Conservation (phyloP, 2,888 invertebrate species). For the Drosophila tanythrix region DNA sequence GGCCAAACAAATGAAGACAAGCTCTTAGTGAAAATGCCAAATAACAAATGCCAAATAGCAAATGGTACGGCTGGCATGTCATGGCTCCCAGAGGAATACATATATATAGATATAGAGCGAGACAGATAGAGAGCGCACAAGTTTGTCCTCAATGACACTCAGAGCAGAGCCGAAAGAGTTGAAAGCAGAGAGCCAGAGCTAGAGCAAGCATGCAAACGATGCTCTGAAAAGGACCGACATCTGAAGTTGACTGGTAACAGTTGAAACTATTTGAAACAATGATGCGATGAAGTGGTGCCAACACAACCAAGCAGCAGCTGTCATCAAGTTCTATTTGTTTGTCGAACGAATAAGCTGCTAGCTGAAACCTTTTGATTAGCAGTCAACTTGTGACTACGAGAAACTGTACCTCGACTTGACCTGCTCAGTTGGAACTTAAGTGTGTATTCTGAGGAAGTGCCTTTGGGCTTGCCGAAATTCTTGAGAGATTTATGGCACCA, state of each 20-base stretch:
- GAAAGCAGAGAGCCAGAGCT: neutral
- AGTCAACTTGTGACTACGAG: neutral
- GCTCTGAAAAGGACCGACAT: slow-evolving; percentile 47
- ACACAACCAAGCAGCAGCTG: slow-evolving; percentile 4
- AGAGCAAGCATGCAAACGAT: slow-evolving; percentile 32
- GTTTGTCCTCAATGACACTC: slow-evolving; percentile 54
- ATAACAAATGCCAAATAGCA: slow-evolving; percentile 32
- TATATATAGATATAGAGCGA: neutral
- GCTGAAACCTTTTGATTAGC: slow-evolving; percentile 30
- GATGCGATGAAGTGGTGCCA: slow-evolving; percentile 33
- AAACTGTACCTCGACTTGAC: slow-evolving; percentile 2
- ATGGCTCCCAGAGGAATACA: neutral
- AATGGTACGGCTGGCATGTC: slow-evolving; percentile 30
- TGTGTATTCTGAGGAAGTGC: slow-evolving; percentile 8
- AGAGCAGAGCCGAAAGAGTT: slow-evolving; percentile 19
- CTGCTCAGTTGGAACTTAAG: slow-evolving; percentile 15
- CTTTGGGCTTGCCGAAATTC: slow-evolving; percentile 15
- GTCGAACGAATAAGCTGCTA: slow-evolving; percentile 4
- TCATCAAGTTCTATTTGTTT: slow-evolving; percentile 40
- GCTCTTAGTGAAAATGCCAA: slow-evolving; percentile 34
- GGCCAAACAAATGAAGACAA: slow-evolving; percentile 67
- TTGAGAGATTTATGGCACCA: slow-evolving; percentile 18
- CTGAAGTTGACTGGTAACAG: slow-evolving; percentile 55
- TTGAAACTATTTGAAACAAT: slow-evolving; percentile 59
- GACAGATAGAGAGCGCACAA: slow-evolving; percentile 13